Evolutionary conservation across 1,140 invertebrate species (phyloP).

Genomic region (Diploscapter pachys): DNA sequence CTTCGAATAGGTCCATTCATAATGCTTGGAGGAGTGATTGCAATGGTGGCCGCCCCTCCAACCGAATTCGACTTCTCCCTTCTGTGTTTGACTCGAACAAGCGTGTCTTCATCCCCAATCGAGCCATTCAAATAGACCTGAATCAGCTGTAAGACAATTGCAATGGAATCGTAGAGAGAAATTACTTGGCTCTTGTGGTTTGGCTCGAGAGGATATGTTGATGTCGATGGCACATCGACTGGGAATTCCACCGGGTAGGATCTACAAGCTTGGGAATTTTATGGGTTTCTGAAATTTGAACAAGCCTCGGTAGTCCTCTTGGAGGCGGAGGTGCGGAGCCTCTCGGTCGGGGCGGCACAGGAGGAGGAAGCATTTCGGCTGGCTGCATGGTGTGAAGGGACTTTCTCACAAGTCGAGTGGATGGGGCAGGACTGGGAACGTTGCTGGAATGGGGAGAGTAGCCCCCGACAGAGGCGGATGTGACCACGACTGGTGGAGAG

Average conservation of each 20-base stretch:
- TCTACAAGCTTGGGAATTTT: too few species aligned
- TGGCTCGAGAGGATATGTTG: not conserved
- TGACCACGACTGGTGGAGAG: not conserved
- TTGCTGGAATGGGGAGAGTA: not conserved
- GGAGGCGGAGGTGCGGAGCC: slow-evolving; percentile 12
- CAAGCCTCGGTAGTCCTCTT: slow-evolving; percentile 15
- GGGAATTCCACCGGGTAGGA: slow-evolving; percentile 26
- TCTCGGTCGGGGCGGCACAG: slow-evolving; percentile 21
- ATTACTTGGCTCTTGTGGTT: slow-evolving; percentile 25
- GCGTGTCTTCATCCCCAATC: slow-evolving; percentile 29
- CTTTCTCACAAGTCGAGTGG: slow-evolving; percentile 15
- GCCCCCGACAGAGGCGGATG: not conserved
- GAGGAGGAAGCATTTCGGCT: slow-evolving; percentile 21
- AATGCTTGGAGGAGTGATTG: not conserved
- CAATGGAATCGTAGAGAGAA: not conserved
- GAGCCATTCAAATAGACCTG: slow-evolving; percentile 33
- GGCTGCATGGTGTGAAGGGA: not conserved
- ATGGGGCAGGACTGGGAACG: slow-evolving; percentile 6
- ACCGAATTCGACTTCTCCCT: slow-evolving; percentile 35
- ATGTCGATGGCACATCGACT: slow-evolving; percentile 28
- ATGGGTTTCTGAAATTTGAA: too few species aligned
- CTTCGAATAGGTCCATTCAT: slow-evolving; percentile 58
- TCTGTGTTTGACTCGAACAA: slow-evolving; percentile 34
- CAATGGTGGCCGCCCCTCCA: slow-evolving; percentile 16
- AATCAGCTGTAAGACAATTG: not conserved